Conservation (phyloP, 64 coral and sea anemone species). For the Cladopsammia gracilis region DNA sequence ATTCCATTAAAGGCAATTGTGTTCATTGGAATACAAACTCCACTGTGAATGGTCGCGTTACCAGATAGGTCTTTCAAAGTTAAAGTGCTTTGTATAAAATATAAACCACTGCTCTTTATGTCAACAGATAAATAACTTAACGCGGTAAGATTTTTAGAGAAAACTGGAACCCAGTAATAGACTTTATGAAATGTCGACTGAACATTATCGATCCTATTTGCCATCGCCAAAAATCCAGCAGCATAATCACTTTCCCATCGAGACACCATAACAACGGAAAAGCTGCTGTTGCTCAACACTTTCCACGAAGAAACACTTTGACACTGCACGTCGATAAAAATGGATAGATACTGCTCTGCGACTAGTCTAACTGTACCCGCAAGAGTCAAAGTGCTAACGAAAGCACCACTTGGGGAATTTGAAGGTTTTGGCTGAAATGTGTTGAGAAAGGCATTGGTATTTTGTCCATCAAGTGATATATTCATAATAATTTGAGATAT, state of each 20-base stretch:
- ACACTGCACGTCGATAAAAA: background rate
- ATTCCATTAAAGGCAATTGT: background rate
- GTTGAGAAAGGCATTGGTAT: background rate
- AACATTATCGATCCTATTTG: accelerated
- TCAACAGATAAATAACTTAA: background rate
- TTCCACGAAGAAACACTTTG: background rate
- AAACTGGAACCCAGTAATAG: background rate
- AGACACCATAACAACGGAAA: constrained; percentile 21
- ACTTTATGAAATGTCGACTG: background rate
- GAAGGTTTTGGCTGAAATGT: background rate
- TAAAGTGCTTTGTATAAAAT: background rate
- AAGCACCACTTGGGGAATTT: background rate
- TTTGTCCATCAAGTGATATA: background rate
- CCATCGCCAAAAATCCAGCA: background rate
- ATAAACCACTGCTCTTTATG: constrained; percentile 12
- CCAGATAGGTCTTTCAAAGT: background rate
- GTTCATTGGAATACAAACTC: background rate
- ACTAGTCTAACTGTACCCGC: background rate
- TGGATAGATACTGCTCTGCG: background rate
- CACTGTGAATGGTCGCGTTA: background rate
- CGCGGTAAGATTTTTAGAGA: background rate
- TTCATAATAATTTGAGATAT: background rate
- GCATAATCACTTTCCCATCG: constrained; percentile 26
- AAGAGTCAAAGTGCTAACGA: constrained; percentile 12
- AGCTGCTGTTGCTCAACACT: constrained; percentile 27